These are phyloP conservation scores for Ochropacha duplaris DNA, from an alignment of 2,888 invertebrate genomes.

Conservation along the genomic window DNA sequence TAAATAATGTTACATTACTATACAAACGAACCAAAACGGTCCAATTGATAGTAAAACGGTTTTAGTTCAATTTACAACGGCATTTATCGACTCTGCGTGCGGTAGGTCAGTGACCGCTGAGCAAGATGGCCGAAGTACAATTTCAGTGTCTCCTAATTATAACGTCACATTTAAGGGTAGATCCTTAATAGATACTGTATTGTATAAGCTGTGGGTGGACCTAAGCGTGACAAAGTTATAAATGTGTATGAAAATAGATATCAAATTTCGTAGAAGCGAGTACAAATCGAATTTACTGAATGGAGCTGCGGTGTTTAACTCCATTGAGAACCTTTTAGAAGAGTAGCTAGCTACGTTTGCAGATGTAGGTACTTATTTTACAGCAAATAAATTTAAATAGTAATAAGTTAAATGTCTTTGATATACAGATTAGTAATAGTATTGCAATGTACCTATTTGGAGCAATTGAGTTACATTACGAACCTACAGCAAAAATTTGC, in stretches of 20 bases:
- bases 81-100: constrained; percentile 18
- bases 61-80: constrained; percentile 10
- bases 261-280: neutral
- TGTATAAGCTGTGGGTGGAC: neutral
- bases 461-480: too few relatives aligned
- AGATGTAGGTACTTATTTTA: too few relatives aligned
- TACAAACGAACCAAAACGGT: constrained; percentile 5
- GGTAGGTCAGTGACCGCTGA: constrained; percentile 41
- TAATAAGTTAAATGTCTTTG: too few relatives aligned
- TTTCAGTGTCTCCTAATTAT: neutral
- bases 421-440: too few relatives aligned
- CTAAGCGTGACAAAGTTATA: neutral
- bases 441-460: too few relatives aligned
- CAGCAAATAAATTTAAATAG: too few relatives aligned
- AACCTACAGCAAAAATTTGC: too few relatives aligned
- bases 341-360: too few relatives aligned
- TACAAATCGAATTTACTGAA: neutral
- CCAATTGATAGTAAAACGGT: constrained; percentile 13
- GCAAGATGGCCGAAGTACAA: constrained; percentile 5
- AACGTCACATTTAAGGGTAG: neutral
- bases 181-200: neutral
- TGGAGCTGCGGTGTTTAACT: neutral
- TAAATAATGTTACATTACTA: neutral
- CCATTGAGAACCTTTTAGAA: neutral
- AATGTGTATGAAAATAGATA: neutral